Conservation (phyloP, 2,888 invertebrate species). For the Rhagium mordax region DNA sequence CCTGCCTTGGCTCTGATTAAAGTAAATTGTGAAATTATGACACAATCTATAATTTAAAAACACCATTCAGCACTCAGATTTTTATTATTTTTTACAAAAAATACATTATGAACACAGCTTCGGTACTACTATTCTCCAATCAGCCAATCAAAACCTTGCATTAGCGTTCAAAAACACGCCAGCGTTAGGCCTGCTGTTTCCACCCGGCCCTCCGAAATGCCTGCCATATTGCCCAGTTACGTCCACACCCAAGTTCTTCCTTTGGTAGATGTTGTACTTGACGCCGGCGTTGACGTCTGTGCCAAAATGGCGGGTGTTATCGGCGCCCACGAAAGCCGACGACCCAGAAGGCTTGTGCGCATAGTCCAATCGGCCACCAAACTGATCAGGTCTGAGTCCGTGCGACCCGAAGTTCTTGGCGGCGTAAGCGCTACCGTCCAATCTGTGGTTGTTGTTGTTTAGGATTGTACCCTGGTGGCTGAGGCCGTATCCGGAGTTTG, state of each 20-base stretch:
- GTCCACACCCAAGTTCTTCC: slow-evolving; percentile 55
- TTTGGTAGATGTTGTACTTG: slow-evolving; percentile 53
- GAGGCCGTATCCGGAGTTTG: slow-evolving; percentile 35
- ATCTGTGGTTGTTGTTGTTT: slow-evolving; percentile 49
- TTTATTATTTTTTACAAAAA: not conserved
- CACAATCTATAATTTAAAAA: no score
- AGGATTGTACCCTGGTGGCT: slow-evolving; percentile 55
- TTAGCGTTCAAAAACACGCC: slow-evolving; percentile 42
- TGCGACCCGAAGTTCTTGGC: slow-evolving; percentile 54
- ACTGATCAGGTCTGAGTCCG: slow-evolving; percentile 53
- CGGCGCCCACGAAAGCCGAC: slow-evolving; percentile 50
- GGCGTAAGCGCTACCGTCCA: slow-evolving; percentile 55
- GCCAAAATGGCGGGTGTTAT: slow-evolving; percentile 52
- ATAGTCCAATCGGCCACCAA: slow-evolving; percentile 57
- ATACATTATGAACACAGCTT: not conserved
- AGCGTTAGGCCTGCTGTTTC: slow-evolving; percentile 52
- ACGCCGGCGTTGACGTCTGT: slow-evolving; percentile 55
- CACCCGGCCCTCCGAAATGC: slow-evolving; percentile 56
- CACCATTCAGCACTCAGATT: no score
- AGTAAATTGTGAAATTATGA: no score
- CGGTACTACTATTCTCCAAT: not conserved
- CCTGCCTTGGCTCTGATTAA: no score
- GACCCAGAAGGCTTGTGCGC: slow-evolving; percentile 56
- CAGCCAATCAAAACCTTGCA: slow-evolving; percentile 31
- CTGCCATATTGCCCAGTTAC: slow-evolving; percentile 55